Evolutionary conservation across 2,888 invertebrate genomes (phyloP), one percentile per base, ranked within the genome.

Genomic region (Mythimna albipuncta): DNA sequence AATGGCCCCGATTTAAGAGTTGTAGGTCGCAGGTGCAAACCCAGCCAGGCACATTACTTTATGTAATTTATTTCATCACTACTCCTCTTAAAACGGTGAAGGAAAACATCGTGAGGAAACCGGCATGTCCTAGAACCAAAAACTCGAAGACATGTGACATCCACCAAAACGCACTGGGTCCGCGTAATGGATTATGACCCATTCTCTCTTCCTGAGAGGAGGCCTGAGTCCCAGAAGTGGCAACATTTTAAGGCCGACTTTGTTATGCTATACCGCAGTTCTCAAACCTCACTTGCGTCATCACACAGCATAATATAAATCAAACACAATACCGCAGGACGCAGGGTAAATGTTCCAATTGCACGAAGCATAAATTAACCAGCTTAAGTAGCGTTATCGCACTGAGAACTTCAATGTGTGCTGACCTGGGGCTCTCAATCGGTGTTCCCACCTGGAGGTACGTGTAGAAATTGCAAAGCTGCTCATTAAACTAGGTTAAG

Each of bases 381-480:
- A 54, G 80, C 82, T 79, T 69, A 82, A 72, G 77, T 69, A 77
- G 59, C 73, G 69, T 62, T 83, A 83, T 80, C 80, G 61, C 69
- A 16, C 54, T 58, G 66, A 67, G 64, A 81, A 82, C 75, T 82
- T 83, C 78, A 74, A 78, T 75, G 77, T 80, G 77, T 73, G 79
- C 79, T 63, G 62, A 66, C 71, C 66, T 67, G 62, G 63, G 70
- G 70, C 65, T 72, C 83, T 77, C 75, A 81, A 82, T 83, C 69
- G 78, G 69, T 69, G 52, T 66, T 69, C 55, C 50, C 71, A 81
- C 75, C 82, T 82, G 68, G 66, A 69, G 57, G 63, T 80, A 83
- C 82, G 82, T 82, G 82, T 68, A 55, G 78, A 74, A 81, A 81
- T 73, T 83, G 77, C 58, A 74, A 75, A 83, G 75, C 75, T 72